A percentile compares a stretch with the other conserved stretches of the same genome.
Evolutionary conservation across 2,888 invertebrate species (phyloP).

Genomic region (Drosophila mayaguana): DNA sequence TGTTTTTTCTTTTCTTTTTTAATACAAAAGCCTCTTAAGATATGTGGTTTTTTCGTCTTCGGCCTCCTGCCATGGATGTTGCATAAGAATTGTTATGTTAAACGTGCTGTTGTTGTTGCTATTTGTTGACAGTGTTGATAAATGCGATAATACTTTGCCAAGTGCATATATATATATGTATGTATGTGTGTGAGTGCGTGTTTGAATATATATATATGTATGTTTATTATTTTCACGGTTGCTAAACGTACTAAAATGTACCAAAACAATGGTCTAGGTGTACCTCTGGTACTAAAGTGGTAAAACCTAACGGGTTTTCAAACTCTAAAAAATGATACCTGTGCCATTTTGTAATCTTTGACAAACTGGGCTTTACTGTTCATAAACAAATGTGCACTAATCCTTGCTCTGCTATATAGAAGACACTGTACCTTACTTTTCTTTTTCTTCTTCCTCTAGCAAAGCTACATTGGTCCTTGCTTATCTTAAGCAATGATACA

Average conservation of each 20-base stretch:
- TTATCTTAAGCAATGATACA: no score
- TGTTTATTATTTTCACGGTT: conserved; percentile 16
- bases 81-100: conserved; percentile 38
- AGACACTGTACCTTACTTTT: not conserved
- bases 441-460: no score
- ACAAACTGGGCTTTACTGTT: no score
- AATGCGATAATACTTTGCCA: conserved; percentile 55
- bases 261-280: not conserved
- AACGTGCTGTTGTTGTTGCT: conserved; percentile 21
- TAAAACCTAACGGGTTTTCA: no score
- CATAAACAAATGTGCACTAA: not conserved
- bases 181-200: conserved; percentile 29
- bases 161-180: conserved; percentile 36
- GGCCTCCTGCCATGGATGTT: conserved; percentile 32
- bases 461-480: no score
- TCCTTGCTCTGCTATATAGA: no score
- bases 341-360: no score
- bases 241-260: not conserved
- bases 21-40: conserved; percentile 83
- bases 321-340: no score
- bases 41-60: conserved; percentile 61
- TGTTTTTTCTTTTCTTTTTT: conserved; percentile 46
- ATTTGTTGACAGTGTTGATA: conserved; percentile 20
- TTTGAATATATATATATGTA: conserved; percentile 20
- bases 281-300: not conserved